Conservation (phyloP, 2,797 vertebrate species). For the Alca torda region DNA sequence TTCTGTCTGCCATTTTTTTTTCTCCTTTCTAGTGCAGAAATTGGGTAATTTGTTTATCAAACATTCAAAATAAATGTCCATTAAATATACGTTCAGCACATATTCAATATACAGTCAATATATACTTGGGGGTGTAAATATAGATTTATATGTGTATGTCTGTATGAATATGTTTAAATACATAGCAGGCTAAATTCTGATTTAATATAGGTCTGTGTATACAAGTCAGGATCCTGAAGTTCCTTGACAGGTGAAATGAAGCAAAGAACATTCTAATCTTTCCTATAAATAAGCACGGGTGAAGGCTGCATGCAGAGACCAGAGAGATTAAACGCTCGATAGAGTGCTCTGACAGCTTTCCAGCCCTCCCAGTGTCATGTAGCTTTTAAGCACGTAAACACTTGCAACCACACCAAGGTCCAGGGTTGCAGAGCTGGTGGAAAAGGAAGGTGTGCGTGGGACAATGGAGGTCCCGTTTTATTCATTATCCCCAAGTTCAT, state of each 20-base stretch:
- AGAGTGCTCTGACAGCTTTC: background rate
- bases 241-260: background rate
- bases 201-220: background rate
- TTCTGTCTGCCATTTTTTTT: background rate
- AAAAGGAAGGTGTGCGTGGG: background rate
- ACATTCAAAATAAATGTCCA: background rate
- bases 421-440: background rate
- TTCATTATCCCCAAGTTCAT: background rate
- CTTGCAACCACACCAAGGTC: background rate
- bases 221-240: background rate
- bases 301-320: background rate
- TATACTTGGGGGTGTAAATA: background rate
- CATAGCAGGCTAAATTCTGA: background rate
- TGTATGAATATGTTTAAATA: background rate
- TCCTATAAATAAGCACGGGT: background rate
- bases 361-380: background rate
- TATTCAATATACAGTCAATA: background rate
- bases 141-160: background rate
- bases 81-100: background rate
- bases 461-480: background rate
- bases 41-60: background rate
- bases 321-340: background rate
- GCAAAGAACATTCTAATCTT: slow-evolving; percentile 1
- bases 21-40: background rate
- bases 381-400: background rate